Conservation (phyloP, 2,888 invertebrate species). For the Melinaea marsaeus region DNA sequence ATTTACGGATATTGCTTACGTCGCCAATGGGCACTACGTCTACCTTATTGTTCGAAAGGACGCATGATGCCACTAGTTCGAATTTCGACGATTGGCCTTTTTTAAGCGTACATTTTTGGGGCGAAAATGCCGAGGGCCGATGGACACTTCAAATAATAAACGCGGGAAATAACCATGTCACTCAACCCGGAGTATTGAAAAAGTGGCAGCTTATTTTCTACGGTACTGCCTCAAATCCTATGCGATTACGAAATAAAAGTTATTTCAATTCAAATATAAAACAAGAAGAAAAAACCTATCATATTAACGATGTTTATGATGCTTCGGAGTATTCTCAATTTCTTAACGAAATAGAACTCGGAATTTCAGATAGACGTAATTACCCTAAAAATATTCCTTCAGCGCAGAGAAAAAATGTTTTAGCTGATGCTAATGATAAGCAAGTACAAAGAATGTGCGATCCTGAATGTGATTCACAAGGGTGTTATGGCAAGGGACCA, state of each 20-base stretch:
- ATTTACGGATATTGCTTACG: constrained; percentile 90
- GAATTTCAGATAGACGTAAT: constrained; percentile 79
- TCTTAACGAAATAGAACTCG: constrained; percentile 71
- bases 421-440: constrained; percentile 79
- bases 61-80: constrained; percentile 92
- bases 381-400: constrained; percentile 83
- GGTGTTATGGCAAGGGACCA: constrained; percentile 90
- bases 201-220: constrained; percentile 98
- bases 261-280: constrained; percentile 71
- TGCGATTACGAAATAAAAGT: constrained; percentile 81
- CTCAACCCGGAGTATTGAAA: constrained; percentile 90
- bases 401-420: constrained; percentile 77
- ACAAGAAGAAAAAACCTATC: constrained; percentile 74
- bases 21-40: constrained; percentile 97
- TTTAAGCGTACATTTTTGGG: constrained; percentile 99
- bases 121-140: constrained; percentile 91
- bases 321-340: constrained; percentile 79
- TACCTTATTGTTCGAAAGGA: constrained; percentile 94
- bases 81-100: constrained; percentile 99
- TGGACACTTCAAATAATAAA: constrained; percentile 91
- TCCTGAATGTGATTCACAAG: constrained; percentile 86
- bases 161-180: constrained; percentile 87
- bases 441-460: constrained; percentile 85
- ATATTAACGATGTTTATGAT: constrained; percentile 81
- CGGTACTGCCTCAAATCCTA: constrained; percentile 92